These are phyloP conservation scores for Propithecus perrieri DNA, from an alignment of 2,797 vertebrate genomes.

Conservation along the genomic window DNA sequence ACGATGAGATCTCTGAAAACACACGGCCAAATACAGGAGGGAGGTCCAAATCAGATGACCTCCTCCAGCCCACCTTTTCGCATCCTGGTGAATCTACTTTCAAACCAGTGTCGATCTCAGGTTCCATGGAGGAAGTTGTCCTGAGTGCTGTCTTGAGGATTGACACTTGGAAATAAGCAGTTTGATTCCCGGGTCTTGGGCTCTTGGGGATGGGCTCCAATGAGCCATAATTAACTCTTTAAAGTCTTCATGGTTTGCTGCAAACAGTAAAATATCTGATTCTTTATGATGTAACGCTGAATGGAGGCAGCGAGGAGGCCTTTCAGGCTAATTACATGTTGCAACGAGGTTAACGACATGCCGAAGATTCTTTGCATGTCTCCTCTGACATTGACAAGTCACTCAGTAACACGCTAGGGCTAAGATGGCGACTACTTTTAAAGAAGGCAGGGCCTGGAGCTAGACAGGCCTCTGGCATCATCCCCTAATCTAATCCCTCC, in stretches of 20 bases:
- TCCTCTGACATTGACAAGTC: constrained; percentile 61
- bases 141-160: not conserved
- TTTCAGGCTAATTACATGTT: constrained; percentile 73
- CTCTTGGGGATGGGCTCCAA: constrained; percentile 49
- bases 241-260: constrained; percentile 24
- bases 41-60: not conserved
- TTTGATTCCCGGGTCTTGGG: constrained; percentile 61
- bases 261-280: constrained; percentile 56
- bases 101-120: not conserved
- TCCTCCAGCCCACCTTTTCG: not conserved
- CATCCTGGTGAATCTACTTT: not conserved
- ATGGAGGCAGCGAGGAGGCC: constrained; percentile 59
- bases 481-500: not conserved
- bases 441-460: not conserved
- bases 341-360: constrained; percentile 76
- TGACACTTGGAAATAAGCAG: constrained; percentile 59
- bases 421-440: not conserved
- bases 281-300: constrained; percentile 65
- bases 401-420: constrained; percentile 49
- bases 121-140: not conserved
- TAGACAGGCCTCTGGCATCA: not conserved
- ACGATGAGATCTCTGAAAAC: not conserved
- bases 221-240: constrained; percentile 70
- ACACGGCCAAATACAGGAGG: not conserved
- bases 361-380: constrained; percentile 52